These are phyloP conservation scores for Poeciliopsis gracilis DNA, from an alignment of 2,797 vertebrate species.

Conservation along the genomic window DNA sequence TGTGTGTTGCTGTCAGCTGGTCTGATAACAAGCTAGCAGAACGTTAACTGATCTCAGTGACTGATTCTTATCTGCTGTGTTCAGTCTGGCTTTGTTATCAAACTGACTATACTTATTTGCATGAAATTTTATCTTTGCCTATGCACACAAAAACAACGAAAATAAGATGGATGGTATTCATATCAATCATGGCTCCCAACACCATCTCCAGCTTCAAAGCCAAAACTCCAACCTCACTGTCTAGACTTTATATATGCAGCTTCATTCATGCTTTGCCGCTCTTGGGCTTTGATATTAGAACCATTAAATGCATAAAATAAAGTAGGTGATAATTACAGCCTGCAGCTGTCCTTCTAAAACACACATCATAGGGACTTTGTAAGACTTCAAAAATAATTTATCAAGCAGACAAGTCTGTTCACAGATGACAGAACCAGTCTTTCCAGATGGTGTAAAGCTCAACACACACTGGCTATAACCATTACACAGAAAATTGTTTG, in stretches of 20 bases:
- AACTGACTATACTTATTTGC: background rate
- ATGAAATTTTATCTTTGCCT: background rate
- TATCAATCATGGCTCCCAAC: background rate
- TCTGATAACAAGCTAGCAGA: background rate
- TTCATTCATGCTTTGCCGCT: slow-evolving; percentile 11
- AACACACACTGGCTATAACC: slow-evolving; percentile 18
- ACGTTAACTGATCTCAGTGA: background rate
- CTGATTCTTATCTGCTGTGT: background rate
- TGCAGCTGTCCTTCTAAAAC: slow-evolving; percentile 6
- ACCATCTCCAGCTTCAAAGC: background rate
- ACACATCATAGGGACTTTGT: slow-evolving; percentile 9
- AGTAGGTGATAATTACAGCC: background rate
- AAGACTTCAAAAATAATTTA: slow-evolving; percentile 4
- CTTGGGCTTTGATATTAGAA: background rate
- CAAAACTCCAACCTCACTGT: background rate
- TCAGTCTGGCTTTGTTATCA: background rate
- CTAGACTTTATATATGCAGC: background rate
- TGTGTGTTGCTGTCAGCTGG: background rate
- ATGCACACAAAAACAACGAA: background rate
- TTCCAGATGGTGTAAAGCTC: slow-evolving; percentile 8
- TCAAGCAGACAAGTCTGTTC: background rate
- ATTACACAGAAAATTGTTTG: background rate
- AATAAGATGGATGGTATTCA: background rate
- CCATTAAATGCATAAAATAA: background rate
- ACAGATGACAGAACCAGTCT: slow-evolving; percentile 41